Evolutionary conservation across 1,140 invertebrate genomes (phyloP).

Genomic region (Drosophila varians): DNA sequence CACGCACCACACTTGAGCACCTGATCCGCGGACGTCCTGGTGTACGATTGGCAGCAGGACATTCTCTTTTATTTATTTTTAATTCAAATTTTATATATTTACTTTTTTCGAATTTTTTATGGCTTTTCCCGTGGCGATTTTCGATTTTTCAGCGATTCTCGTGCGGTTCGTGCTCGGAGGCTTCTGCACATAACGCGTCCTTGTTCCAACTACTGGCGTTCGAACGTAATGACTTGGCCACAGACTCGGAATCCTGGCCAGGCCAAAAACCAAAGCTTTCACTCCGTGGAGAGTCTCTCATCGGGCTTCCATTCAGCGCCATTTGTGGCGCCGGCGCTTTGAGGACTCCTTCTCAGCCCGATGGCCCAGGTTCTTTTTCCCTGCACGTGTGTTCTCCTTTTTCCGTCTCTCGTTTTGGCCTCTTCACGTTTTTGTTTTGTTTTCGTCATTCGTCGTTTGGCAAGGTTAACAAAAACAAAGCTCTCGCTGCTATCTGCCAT

Average conservation of each 20-base stretch:
- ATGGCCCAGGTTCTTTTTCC: constrained; percentile 40
- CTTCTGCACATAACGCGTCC: constrained; percentile 76
- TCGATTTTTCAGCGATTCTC: constrained; percentile 25
- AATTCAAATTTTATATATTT: background rate
- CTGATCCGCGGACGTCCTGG: background rate
- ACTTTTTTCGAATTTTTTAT: constrained; percentile 8
- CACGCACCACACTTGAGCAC: constrained; percentile 22
- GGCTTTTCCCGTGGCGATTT: constrained; percentile 9
- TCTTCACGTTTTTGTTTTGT: constrained; percentile 74
- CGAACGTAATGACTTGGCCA: constrained; percentile 61
- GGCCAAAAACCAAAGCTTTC: constrained; percentile 42
- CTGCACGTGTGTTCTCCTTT: constrained; percentile 34
- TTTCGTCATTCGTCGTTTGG: constrained; percentile 63
- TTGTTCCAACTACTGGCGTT: constrained; percentile 79
- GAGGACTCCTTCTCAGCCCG: background rate
- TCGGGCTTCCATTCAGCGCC: constrained; percentile 42
- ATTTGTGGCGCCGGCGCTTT: constrained; percentile 20
- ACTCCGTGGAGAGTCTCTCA: constrained; percentile 3
- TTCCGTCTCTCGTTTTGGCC: constrained; percentile 11
- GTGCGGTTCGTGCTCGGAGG: constrained; percentile 51
- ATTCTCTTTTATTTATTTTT: background rate
- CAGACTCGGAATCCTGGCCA: constrained; percentile 68
- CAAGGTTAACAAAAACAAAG: constrained; percentile 76
- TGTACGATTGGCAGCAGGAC: constrained; percentile 1
- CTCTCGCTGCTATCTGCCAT: constrained; percentile 24